These are phyloP conservation scores for Girardinus metallicus DNA, from an alignment of 2,797 vertebrate species.

Conservation along the genomic window DNA sequence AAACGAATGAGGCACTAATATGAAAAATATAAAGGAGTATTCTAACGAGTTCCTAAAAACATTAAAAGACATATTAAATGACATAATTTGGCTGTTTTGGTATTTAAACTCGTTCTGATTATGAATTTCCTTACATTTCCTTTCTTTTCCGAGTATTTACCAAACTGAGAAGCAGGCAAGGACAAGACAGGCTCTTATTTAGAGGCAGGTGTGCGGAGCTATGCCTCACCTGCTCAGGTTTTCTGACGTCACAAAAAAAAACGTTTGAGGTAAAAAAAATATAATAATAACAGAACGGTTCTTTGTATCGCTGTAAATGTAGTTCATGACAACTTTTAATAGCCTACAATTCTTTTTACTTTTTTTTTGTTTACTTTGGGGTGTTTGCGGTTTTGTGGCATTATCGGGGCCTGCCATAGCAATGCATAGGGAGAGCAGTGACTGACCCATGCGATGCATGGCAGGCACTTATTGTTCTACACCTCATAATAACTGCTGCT, in stretches of 20 bases:
- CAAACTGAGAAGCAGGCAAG: neutral
- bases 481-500: no score
- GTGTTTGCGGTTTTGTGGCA: neutral
- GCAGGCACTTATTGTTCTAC: no score
- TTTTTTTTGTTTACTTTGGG: neutral
- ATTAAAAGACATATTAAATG: neutral
- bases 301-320: neutral
- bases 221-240: conserved; percentile 18
- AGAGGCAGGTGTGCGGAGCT: conserved; percentile 56
- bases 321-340: neutral
- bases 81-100: neutral
- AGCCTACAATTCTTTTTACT: neutral
- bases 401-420: no score
- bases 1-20: conserved; percentile 46
- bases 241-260: neutral
- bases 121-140: conserved; percentile 53
- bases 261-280: neutral
- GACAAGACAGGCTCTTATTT: conserved; percentile 33
- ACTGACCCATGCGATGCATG: no score
- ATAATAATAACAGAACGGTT: neutral
- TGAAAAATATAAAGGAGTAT: conserved; percentile 45
- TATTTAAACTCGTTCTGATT: neutral
- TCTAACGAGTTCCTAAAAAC: conserved; percentile 58
- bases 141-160: conserved; percentile 9
- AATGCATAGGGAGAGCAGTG: no score